Evolutionary conservation across 1,140 invertebrate species (phyloP).

Genomic region (Pachypeltis micranthus): DNA sequence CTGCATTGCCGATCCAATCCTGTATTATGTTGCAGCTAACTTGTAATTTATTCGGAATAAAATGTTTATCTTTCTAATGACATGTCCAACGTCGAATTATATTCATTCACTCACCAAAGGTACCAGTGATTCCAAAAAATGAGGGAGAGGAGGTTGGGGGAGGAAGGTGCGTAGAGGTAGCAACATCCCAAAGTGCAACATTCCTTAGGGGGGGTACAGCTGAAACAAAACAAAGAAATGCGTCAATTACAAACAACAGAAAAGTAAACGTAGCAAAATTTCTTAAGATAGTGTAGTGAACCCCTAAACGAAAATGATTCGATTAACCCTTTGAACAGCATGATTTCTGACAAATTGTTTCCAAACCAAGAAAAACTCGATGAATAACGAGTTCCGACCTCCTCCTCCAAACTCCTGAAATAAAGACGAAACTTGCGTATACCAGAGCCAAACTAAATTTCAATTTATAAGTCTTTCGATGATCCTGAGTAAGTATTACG

Average conservation of each 20-base stretch:
- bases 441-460: too few relatives aligned
- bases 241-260: slow-evolving; percentile 7
- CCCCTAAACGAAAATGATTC: background rate
- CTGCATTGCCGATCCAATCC: too few relatives aligned
- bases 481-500: too few relatives aligned
- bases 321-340: background rate
- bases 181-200: slow-evolving; percentile 63
- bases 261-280: background rate
- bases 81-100: too few relatives aligned
- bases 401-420: too few relatives aligned
- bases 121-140: slow-evolving; percentile 28
- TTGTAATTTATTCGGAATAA: too few relatives aligned
- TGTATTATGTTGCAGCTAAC: too few relatives aligned
- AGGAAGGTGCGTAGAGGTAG: slow-evolving; percentile 37
- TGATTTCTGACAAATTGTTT: background rate
- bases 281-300: background rate
- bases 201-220: slow-evolving; percentile 52
- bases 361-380: background rate
- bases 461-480: too few relatives aligned
- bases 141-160: slow-evolving; percentile 24
- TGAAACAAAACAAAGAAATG: slow-evolving; percentile 18
- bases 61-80: too few relatives aligned
- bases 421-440: too few relatives aligned
- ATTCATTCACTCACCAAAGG: slow-evolving; percentile 26
- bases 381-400: background rate